phyloP scores from a whole-genome alignment of 2,797 vertebrate species.

The Lagodon rhomboides region DNA sequence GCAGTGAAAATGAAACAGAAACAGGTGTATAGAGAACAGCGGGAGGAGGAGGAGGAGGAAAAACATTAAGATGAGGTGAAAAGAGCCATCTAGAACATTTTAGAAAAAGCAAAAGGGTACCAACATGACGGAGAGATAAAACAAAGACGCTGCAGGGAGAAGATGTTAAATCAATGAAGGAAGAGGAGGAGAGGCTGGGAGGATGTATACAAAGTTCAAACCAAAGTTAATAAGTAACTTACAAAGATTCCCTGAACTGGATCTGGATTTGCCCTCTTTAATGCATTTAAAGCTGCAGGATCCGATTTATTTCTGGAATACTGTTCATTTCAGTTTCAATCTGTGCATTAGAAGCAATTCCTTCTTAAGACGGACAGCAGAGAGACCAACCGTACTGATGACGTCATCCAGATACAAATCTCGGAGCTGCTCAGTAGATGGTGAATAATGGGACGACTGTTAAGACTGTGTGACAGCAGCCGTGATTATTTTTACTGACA shows the following conservation, averaged over 20 bases:
- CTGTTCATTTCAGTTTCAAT: neutral
- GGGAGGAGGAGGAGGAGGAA: neutral
- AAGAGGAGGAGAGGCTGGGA: neutral
- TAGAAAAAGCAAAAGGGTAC: neutral
- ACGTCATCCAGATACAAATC: neutral
- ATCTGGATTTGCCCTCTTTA: neutral
- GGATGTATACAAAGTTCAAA: neutral
- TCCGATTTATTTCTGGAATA: neutral
- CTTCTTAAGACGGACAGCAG: too few relatives aligned
- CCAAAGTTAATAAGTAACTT: slow-evolving; percentile 14
- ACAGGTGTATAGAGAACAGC: neutral
- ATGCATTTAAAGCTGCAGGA: neutral
- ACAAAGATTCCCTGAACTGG: neutral
- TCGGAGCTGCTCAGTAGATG: neutral
- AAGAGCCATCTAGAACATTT: neutral
- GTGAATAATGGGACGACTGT: slow-evolving; percentile 19
- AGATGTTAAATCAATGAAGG: neutral
- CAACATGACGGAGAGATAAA: neutral
- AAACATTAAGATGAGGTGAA: neutral
- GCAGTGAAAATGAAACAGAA: slow-evolving; percentile 2
- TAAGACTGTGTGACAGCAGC: slow-evolving; percentile 4
- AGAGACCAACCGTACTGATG: neutral
- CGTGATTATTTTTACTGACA: neutral
- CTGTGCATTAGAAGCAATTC: neutral
- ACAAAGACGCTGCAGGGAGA: neutral